Evolutionary conservation across 2,888 invertebrate genomes (phyloP).

Genomic region (Machimus rusticus): DNA sequence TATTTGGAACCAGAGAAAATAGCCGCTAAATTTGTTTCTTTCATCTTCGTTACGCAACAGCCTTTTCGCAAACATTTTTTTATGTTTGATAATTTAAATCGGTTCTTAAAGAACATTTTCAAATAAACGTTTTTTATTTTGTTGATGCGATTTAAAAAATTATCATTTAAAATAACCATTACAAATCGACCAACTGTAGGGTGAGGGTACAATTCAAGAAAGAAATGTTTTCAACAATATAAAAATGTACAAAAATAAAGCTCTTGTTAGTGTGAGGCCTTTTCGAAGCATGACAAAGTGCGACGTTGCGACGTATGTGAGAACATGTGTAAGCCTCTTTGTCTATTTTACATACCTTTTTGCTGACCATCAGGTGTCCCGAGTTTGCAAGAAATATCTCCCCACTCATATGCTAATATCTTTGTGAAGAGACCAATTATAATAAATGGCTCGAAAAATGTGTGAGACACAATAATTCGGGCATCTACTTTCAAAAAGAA

Average conservation of each 20-base stretch:
- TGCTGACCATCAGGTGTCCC: not conserved
- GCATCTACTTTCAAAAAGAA: not conserved
- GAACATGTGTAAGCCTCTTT: not conserved
- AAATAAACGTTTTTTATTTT: not conserved
- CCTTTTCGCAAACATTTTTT: not conserved
- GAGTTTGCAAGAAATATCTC: not conserved
- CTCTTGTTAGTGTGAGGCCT: not conserved
- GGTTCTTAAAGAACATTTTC: not conserved
- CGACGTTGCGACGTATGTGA: not conserved
- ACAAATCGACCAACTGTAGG: not conserved
- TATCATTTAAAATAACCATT: not conserved
- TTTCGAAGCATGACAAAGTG: not conserved
- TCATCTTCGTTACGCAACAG: not conserved
- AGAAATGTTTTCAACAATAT: not conserved
- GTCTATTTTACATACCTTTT: not conserved
- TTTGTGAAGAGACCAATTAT: not conserved
- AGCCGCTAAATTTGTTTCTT: not conserved
- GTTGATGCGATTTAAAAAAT: not conserved
- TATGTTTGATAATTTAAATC: not conserved
- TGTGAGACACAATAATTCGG: not conserved
- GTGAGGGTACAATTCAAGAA: not conserved
- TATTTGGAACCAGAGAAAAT: not conserved
- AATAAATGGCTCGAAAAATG: not conserved
- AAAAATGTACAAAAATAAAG: not conserved
- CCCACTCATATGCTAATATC: not conserved